Evolutionary conservation across 1,140 invertebrate genomes (phyloP).

Genomic region (Drosophila parvula): DNA sequence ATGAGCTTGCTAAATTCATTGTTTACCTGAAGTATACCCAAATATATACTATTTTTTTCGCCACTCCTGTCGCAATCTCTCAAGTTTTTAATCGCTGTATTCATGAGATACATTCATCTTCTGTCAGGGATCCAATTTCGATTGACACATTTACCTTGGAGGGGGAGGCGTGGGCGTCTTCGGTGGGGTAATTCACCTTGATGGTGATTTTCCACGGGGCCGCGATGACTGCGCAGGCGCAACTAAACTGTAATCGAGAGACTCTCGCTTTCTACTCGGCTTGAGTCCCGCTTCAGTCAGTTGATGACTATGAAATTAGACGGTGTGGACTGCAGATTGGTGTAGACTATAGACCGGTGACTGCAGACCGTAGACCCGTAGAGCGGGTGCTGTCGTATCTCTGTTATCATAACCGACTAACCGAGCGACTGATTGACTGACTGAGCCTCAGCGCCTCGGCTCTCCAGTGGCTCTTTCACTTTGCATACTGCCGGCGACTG

Average conservation of each 20-base stretch:
- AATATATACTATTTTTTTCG: slow-evolving; percentile 3
- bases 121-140: slow-evolving; percentile 24
- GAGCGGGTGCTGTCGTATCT: slow-evolving; percentile 54
- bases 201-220: slow-evolving; percentile 44
- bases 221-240: slow-evolving; percentile 61
- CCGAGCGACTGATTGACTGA: slow-evolving; percentile 59
- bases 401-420: slow-evolving; percentile 72
- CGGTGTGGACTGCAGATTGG: slow-evolving; percentile 21
- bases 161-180: slow-evolving; percentile 14
- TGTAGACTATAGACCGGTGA: slow-evolving; percentile 4
- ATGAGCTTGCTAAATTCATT: not conserved
- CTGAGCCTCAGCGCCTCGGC: slow-evolving; percentile 11
- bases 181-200: slow-evolving; percentile 49
- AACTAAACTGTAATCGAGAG: slow-evolving; percentile 68
- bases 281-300: slow-evolving; percentile 17
- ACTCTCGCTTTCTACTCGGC: slow-evolving; percentile 70
- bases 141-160: slow-evolving; percentile 39
- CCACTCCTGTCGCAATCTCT: slow-evolving; percentile 29
- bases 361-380: slow-evolving; percentile 18
- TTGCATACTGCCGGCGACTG: slow-evolving; percentile 46
- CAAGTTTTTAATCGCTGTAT: slow-evolving; percentile 16
- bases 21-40: not conserved
- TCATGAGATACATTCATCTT: slow-evolving; percentile 36
- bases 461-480: slow-evolving; percentile 63
- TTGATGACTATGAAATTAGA: slow-evolving; percentile 76